These are phyloP conservation scores for Nyctalus aviator DNA, from an alignment of 2,797 vertebrate genomes.

Conservation along the genomic window DNA sequence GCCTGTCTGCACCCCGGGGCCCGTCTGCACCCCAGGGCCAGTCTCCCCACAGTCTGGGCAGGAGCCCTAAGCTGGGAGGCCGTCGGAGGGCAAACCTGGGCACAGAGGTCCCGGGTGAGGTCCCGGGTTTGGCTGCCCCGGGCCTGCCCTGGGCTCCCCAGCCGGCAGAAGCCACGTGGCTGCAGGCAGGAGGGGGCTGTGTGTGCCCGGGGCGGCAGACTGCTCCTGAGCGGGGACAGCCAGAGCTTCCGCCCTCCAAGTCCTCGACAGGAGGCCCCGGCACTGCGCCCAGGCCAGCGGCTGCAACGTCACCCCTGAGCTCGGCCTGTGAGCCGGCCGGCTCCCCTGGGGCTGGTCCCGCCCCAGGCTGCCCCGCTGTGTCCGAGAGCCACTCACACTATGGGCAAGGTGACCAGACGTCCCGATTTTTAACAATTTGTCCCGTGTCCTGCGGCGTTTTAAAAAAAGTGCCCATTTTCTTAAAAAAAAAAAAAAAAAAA, in stretches of 20 bases:
- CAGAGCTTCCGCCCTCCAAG: not conserved
- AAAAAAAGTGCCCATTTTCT: too few relatives aligned
- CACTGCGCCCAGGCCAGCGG: accelerated
- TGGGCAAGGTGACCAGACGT: too few relatives aligned
- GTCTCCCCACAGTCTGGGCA: not conserved
- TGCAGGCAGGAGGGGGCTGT: not conserved
- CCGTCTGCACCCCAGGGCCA: accelerated
- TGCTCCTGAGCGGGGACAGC: not conserved
- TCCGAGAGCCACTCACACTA: too few relatives aligned
- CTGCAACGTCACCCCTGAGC: not conserved
- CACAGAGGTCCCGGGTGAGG: accelerated
- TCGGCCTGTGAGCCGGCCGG: accelerated
- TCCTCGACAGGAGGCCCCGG: accelerated
- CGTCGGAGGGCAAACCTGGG: accelerated
- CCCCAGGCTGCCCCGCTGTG: not conserved
- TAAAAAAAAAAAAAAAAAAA: too few relatives aligned
- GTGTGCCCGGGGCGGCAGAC: accelerated
- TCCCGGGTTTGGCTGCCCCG: accelerated
- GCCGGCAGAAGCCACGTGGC: accelerated
- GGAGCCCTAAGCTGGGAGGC: not conserved
- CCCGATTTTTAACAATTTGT: too few relatives aligned
- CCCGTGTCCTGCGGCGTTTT: too few relatives aligned
- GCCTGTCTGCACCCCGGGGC: accelerated
- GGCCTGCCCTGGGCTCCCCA: accelerated
- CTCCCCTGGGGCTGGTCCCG: too few relatives aligned